A percentile compares a stretch with the other conserved stretches of the same genome.
Evolutionary conservation across 2,113 vertebrate genomes (phyloP).

Genomic region (Corythornis vintsioides): DNA sequence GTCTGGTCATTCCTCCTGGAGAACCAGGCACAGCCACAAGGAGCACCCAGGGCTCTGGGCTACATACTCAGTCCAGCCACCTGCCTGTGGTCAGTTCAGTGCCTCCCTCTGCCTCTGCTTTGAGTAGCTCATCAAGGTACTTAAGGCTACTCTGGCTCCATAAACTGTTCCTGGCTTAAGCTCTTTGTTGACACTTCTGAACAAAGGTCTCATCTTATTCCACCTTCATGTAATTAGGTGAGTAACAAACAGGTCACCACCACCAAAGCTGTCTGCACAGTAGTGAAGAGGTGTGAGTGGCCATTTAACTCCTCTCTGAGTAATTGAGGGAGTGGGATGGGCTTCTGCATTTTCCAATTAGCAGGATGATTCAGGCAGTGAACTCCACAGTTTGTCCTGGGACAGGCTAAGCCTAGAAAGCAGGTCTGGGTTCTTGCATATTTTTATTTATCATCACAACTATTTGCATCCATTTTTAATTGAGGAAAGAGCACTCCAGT

Average conservation of each 20-base stretch:
- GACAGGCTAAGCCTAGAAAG: constrained; percentile 50
- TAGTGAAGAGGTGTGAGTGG: constrained; percentile 12
- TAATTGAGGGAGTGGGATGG: constrained; percentile 53
- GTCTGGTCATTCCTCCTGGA: not conserved
- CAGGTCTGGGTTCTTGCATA: not conserved
- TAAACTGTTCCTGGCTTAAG: not conserved
- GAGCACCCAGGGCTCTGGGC: rapidly evolving
- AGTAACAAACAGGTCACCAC: constrained; percentile 46
- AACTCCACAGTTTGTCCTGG: not conserved
- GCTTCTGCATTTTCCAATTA: constrained; percentile 36
- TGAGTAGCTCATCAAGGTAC: not conserved
- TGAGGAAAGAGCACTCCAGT: not conserved
- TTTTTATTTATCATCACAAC: not conserved
- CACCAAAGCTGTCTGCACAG: not conserved
- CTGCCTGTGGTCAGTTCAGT: not conserved
- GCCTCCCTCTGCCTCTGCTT: not conserved
- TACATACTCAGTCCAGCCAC: not conserved
- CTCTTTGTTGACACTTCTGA: constrained; percentile 13
- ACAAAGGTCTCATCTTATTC: not conserved
- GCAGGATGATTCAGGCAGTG: constrained; percentile 47
- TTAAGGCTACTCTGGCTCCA: not conserved
- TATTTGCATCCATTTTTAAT: not conserved
- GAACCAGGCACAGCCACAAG: not conserved
- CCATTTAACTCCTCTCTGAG: constrained; percentile 6
- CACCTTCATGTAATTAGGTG: constrained; percentile 46